Evolutionary conservation across 2,797 vertebrate species (phyloP).

Genomic region (Hylomyscus alleni): DNA sequence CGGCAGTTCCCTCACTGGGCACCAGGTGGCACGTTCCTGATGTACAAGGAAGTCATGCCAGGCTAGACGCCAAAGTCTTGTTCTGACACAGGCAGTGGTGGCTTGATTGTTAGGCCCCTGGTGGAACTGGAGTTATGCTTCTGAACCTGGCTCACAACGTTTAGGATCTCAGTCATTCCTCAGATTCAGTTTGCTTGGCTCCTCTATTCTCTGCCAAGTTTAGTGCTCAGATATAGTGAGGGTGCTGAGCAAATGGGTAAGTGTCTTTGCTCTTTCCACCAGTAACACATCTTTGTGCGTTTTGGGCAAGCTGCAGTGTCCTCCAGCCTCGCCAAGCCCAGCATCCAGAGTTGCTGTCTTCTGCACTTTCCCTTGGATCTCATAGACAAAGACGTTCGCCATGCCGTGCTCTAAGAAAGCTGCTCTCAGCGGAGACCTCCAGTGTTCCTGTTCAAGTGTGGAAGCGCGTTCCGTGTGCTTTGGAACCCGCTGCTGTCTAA

Average conservation of each 20-base stretch:
- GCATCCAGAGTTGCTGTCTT: neutral
- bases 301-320: neutral
- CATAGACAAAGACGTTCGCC: neutral
- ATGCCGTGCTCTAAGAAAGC: neutral
- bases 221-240: neutral
- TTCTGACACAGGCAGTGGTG: neutral
- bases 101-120: neutral
- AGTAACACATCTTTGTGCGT: neutral
- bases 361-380: neutral
- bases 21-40: constrained; percentile 68
- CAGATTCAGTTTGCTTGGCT: neutral
- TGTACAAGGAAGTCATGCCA: neutral
- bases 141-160: neutral
- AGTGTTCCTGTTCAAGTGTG: neutral
- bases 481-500: neutral
- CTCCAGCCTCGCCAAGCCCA: accelerated
- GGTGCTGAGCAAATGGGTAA: neutral
- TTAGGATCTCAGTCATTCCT: neutral
- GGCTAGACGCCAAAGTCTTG: neutral
- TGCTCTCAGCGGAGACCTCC: neutral
- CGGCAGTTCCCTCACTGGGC: constrained; percentile 55
- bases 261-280: neutral
- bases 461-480: neutral
- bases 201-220: neutral
- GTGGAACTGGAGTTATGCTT: neutral